Evolutionary conservation across 2,797 vertebrate species (phyloP), one percentile per base, ranked within the genome.

Genomic region (Pangasius macronema): DNA sequence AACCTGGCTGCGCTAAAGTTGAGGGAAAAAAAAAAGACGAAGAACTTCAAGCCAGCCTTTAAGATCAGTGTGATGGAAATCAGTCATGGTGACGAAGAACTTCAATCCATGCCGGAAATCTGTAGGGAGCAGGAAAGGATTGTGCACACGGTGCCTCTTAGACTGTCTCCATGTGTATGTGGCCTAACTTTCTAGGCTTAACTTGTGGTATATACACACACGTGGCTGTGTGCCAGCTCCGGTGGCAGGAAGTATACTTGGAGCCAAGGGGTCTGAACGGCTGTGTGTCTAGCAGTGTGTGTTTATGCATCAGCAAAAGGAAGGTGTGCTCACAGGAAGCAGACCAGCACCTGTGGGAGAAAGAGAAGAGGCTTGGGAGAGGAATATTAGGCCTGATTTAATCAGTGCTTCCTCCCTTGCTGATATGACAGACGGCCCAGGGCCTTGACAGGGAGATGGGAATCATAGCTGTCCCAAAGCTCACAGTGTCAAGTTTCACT

Each of bases 241-340:
- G 1, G 63, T 67, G 57, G 49, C 81, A 79, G 67, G 82, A 80
- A 82, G 30, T 27, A 36, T 46, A n/a, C 20, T 36, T 46, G 30
- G 59, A 73, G 30, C 53, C 68, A 73, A 13, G 36, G 33, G 85
- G 55, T 75, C 59, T 51, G 57, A 82, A 18, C 3, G 65, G 57
- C 39, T 68, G 65, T 82, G 57, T 87, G 42, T 83, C 39, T 39
- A 75, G 80, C 59, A 36, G 82, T 67, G 51, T 7, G 53, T 87
- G 88, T 88, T 89, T 89, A 85, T 73, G 83, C 79, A 86, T 86
- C 82, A 94, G 94, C 93, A 94, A 57, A 20, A 80, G 83, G 30
- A 87, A 82, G 87, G 89, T 89, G 81, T 85, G 89, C 65, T 63
- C 55, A 49, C 24, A 85, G 83, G 70, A 90, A 87, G 70, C 65